phyloP scores from a whole-genome alignment of 2,113 vertebrate species.

The Engystomops pustulosus region DNA sequence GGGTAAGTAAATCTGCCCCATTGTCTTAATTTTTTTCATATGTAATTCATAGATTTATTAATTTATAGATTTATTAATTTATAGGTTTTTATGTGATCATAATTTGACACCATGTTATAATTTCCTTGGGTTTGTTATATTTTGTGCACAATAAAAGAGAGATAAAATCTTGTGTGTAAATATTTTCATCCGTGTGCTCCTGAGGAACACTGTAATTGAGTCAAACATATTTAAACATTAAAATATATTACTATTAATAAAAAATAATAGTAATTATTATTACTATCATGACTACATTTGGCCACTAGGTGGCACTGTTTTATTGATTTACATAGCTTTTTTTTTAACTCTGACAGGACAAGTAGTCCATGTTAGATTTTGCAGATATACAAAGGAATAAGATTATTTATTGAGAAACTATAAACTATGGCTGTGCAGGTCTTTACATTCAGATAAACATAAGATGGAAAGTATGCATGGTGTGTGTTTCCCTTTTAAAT shows the following conservation, averaged over 20 bases:
- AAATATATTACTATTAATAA: not conserved
- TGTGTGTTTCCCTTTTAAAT: not conserved
- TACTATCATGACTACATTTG: not conserved
- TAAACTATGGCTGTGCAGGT: not conserved
- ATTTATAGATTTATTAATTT: no score
- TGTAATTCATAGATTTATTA: no score
- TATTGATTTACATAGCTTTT: not conserved
- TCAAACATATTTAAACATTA: not conserved
- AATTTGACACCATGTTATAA: not conserved
- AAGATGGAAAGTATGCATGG: not conserved
- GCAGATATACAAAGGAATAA: slow-evolving; percentile 3
- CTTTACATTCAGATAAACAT: not conserved
- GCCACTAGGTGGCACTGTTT: slow-evolving; percentile 10
- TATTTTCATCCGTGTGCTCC: not conserved
- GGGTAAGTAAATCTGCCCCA: no score
- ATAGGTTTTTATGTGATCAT: not conserved
- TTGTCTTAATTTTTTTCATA: no score
- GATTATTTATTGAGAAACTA: slow-evolving; percentile 12
- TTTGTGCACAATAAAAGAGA: not conserved
- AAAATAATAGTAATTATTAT: not conserved
- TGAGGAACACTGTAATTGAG: not conserved
- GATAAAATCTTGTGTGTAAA: no score
- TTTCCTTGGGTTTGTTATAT: not conserved
- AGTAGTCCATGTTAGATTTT: not conserved
- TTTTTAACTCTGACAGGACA: not conserved